Conservation (phyloP, 2,797 vertebrate species). For the Malacoctenus gilli region DNA sequence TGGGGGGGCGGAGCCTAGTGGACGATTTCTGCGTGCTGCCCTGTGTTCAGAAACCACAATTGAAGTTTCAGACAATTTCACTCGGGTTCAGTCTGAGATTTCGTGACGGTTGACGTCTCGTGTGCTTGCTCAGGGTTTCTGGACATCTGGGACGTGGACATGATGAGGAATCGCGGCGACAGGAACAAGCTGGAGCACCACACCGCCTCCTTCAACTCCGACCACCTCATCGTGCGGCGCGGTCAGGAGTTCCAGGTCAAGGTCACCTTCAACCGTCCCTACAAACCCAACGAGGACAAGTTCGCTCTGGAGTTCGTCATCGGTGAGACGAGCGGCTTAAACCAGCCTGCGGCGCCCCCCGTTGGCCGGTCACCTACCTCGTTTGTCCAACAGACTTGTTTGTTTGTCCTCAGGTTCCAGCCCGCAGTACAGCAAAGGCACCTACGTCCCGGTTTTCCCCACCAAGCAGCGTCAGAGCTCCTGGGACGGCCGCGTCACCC, state of each 20-base stretch:
- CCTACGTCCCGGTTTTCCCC: slow-evolving; percentile 86
- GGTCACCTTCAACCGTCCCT: slow-evolving; percentile 86
- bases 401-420: slow-evolving; percentile 85
- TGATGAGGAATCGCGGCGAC: slow-evolving; percentile 78
- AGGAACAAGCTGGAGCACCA: slow-evolving; percentile 87
- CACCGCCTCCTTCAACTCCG: slow-evolving; percentile 80
- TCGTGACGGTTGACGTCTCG: not conserved
- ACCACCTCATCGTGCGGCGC: slow-evolving; percentile 87
- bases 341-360: too few relatives aligned
- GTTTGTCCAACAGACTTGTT: too few relatives aligned
- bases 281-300: slow-evolving; percentile 80
- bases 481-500: slow-evolving; percentile 85
- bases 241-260: slow-evolving; percentile 89
- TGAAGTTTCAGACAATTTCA: too few relatives aligned
- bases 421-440: slow-evolving; percentile 91
- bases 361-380: too few relatives aligned
- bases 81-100: not conserved
- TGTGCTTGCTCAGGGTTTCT: slow-evolving; percentile 81
- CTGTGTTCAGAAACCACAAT: too few relatives aligned
- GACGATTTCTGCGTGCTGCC: too few relatives aligned
- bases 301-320: slow-evolving; percentile 92
- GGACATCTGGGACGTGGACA: slow-evolving; percentile 80
- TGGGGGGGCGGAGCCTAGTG: slow-evolving; percentile 68
- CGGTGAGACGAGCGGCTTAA: slow-evolving; percentile 79
- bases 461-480: slow-evolving; percentile 74